These are phyloP conservation scores for Ophioninae sp. DNA, from an alignment of 2,888 invertebrate genomes.

Conservation along the genomic window DNA sequence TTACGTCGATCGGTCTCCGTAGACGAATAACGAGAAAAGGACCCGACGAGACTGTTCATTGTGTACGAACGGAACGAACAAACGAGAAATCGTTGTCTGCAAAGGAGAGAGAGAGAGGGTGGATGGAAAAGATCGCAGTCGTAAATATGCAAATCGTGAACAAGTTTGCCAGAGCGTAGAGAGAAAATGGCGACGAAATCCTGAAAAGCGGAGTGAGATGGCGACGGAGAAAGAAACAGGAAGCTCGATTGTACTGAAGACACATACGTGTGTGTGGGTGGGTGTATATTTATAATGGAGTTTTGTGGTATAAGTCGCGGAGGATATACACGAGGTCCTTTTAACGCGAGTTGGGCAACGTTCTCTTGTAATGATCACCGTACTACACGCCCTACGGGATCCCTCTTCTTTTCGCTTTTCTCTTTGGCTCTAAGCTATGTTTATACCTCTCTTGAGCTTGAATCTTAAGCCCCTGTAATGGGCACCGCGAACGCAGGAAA, in stretches of 20 bases:
- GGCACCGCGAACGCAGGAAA: conserved; percentile 50
- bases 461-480: conserved; percentile 58
- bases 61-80: conserved; percentile 41
- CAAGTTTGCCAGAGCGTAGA: conserved; percentile 38
- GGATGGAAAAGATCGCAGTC: conserved; percentile 58
- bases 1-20: conserved; percentile 57
- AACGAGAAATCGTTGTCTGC: conserved; percentile 15
- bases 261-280: neutral
- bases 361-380: conserved; percentile 50
- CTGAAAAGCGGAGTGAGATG: neutral
- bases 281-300: neutral
- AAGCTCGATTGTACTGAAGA: neutral
- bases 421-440: conserved; percentile 15
- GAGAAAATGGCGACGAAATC: conserved; percentile 39
- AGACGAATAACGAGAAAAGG: conserved; percentile 59
- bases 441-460: conserved; percentile 40
- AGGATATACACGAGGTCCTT: conserved; percentile 28
- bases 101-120: neutral
- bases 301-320: conserved; percentile 7
- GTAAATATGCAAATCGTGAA: conserved; percentile 65
- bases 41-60: conserved; percentile 28
- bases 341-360: conserved; percentile 52
- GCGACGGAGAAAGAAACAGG: conserved; percentile 5
- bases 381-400: conserved; percentile 31
- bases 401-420: conserved; percentile 24